Base-by-base conservation (phyloP, 2,797 vertebrate genomes). In the Lagodon rhomboides region DNA sequence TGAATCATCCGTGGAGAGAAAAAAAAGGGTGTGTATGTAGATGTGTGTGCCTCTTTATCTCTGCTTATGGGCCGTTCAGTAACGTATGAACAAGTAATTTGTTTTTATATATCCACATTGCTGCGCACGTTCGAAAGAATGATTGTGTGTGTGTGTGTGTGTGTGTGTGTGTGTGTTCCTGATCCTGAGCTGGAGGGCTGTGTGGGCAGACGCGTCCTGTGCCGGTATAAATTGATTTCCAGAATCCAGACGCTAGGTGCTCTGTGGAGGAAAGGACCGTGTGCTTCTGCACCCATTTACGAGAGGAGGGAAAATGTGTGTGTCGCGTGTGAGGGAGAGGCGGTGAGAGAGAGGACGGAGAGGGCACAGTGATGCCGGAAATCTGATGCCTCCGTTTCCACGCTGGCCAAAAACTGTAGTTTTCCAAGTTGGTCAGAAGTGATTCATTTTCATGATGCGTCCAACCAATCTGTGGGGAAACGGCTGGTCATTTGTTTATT, bases 141-240 rank as follows among this genome's bases (percentile, higher is more conserved):
- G 43, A 68, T 71, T 70, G 22, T 69, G 43, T 71, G 67, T 47
- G 63, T 62, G 61, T 74, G 53, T 47, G 43, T 61, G 46, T 41
- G 62, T 66, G 72, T 34, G 59, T 46, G 61, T 59, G 55, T 70
- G 75, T 74, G 76, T 71, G 61, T 74, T 53, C 30, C 30, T 82
- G 65, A 79, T 82, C 67, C 73, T 71, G 66, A 77, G 83, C 86
- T 87, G 70, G 58, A 88, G 87, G 84, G 89, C 63, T 86, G 90
- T 89, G 92, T 92, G 88, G 92, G 90, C 76, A 90, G 89, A 82
- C 73, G 82, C 74, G 56, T 85, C 84, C 75, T 87, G 75, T 81
- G 79, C 77, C 23, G 22, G 77, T 85, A 62, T 82, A 88, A 92
- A 92, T 91, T 90, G 90, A 93, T 94, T 92, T 94, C 74, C 77